Base-by-base conservation (phyloP, 2,888 invertebrate species). In the Harpalus rufipes region DNA sequence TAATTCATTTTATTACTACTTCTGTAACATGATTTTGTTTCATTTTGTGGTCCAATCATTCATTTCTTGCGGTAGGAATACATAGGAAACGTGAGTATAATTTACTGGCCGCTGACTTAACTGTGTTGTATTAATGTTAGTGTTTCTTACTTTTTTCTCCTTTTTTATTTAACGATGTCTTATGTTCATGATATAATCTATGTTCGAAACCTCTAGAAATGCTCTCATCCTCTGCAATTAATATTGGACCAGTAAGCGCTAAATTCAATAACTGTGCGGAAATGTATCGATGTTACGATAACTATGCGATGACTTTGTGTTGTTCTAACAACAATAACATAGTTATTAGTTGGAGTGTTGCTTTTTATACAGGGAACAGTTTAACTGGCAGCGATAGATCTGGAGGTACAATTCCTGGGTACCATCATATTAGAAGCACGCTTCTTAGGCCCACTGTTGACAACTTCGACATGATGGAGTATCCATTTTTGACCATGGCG, bases 401-500 rank as follows among this genome's bases (percentile, higher is more conserved):
- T 89, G 92, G 93, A 89, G 89, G 94, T 89, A 92, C 93, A 0
- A 92, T 91, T 86, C 91, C 91, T 92, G 88, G 93, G 90, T 87
- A 93, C 92, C 88, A 94, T 91, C 83, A 94, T 93, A 90, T 90
- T 88, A 89, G 90, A 76, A 90, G 90, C 72, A 93, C 94, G 76
- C 92, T 94, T 86, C 90, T 94, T 85, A 93, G 95, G 58, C 93
- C 94, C 0, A 93, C 94, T 0, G 93, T 95, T 91, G 96, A 96
- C 86, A 95, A 95, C 89, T 92, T 97, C 88, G 97, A 98, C 86
- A 95, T 98, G 94, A 91, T 98, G 90, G 99, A 99, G 89, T 99
- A 98, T 91, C 99, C 99, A 0, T 98, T 99, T 90, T 93, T 99
- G 81, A 99, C 99, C 0, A 95, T 99, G 93, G 94, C 96, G 0